A percentile compares a stretch with the other conserved stretches of the same genome.
Evolutionary conservation across 2,113 vertebrate genomes (phyloP).

Genomic region (Rhineura floridana): DNA sequence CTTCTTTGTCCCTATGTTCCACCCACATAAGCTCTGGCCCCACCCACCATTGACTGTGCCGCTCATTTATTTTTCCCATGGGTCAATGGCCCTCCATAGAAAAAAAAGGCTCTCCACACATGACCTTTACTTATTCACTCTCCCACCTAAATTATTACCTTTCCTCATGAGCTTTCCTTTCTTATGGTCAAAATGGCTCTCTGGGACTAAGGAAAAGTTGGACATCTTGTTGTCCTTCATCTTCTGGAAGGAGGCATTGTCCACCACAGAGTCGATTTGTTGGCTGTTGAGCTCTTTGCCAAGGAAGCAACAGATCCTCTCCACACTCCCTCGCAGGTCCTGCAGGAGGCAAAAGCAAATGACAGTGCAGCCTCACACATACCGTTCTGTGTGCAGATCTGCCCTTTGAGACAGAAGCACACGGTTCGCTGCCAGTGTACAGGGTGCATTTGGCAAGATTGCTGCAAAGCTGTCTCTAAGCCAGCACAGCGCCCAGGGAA

Average conservation of each 20-base stretch:
- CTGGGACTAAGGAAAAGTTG: constrained; percentile 67
- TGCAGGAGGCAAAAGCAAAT: constrained; percentile 3
- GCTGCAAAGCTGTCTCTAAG: neutral
- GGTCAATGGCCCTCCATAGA: too few relatives aligned
- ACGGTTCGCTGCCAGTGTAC: too few relatives aligned
- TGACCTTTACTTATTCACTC: too few relatives aligned
- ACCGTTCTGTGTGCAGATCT: neutral
- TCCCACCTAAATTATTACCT: constrained; percentile 61
- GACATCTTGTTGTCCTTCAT: constrained; percentile 72
- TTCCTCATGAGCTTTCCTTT: constrained; percentile 69
- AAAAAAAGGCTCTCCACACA: too few relatives aligned
- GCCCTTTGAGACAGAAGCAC: too few relatives aligned
- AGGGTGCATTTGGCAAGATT: too few relatives aligned
- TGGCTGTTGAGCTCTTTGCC: constrained; percentile 60
- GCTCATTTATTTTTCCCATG: too few relatives aligned
- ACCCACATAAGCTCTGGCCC: too few relatives aligned
- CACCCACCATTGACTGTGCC: too few relatives aligned
- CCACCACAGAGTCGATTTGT: constrained; percentile 57
- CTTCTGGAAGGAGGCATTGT: constrained; percentile 68
- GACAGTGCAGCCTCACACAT: neutral
- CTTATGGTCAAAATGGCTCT: neutral
- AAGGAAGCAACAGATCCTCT: constrained; percentile 68
- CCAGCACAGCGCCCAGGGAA: neutral
- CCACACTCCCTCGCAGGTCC: constrained; percentile 66
- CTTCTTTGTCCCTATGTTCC: too few relatives aligned